Base-by-base conservation (phyloP, 1,140 invertebrate genomes). In the Drosophila watanabei region DNA sequence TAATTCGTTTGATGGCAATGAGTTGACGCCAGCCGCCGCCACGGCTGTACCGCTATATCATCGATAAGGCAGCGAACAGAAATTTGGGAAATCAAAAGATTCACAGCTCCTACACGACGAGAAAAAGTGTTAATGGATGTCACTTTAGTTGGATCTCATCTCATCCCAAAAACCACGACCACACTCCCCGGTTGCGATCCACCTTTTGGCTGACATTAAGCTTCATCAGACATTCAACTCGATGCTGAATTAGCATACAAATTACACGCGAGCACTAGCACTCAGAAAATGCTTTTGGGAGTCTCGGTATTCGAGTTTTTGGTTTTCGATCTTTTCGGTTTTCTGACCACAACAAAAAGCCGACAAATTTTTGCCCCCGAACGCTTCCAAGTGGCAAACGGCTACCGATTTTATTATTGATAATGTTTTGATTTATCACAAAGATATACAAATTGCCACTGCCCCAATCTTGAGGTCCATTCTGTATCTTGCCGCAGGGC, bases 381-480 rank as follows among this genome's bases (percentile, higher is more conserved):
- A 89, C 72, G 71, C 54, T 79, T 52, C 75, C 72, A 82, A 89
- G 77, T 89, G 86, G 86, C 86, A 89, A 89, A 89, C 86, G 88
- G 86, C 86, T 89, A 89, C 86, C 86, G 86, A 89, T 89, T 90
- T 89, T 85, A 80, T 89, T 89, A 89, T 89, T 89, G 86, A 89
- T 89, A 89, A 89, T 89, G 79, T 90, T 89, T 90, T 89, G 86
- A 89, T 89, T 89, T 89, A 89, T 89, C 86, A 82, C 82, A 86
- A 77, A 80, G 86, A 85, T 82, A 86, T 90, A 89, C 86, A 90
- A 89, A 89, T 89, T 89, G 78, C 78, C 73, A 80, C 79, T 78
- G 69, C 58, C 54, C 41, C 51, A 49, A 61, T 10, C 45, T 62
- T 61, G 54, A 58, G 28, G 68, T 61, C 61, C 76, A 65, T 51